phyloP scores from a whole-genome alignment of 2,797 vertebrate genomes.

The Limosa lapponica region DNA sequence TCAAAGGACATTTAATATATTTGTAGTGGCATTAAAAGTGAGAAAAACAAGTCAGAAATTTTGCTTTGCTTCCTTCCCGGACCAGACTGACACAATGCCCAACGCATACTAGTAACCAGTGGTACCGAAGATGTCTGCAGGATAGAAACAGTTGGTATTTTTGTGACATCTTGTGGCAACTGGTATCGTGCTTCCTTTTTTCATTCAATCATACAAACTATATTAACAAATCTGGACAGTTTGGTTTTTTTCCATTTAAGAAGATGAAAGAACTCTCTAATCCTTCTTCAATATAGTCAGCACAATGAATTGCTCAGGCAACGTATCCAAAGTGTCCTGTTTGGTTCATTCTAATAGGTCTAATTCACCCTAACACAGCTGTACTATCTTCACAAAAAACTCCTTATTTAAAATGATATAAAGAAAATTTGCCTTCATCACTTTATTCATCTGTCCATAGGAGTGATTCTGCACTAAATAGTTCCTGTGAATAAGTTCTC shows the following conservation, averaged over 20 bases:
- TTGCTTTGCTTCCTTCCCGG: neutral
- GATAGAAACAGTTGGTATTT: neutral
- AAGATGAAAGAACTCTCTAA: neutral
- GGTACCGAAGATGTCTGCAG: neutral
- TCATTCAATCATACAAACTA: neutral
- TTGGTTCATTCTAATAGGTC: neutral
- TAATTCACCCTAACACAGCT: neutral
- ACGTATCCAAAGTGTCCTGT: neutral
- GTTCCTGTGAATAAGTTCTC: neutral
- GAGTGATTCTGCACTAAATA: neutral
- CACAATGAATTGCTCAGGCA: neutral
- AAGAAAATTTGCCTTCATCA: neutral
- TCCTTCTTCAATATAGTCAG: neutral
- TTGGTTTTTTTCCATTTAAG: neutral
- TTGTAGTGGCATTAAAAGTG: neutral
- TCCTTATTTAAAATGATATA: neutral
- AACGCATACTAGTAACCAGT: neutral
- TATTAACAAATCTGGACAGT: neutral
- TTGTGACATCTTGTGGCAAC: neutral
- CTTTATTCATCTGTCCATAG: neutral
- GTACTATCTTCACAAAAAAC: neutral
- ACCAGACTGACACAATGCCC: neutral
- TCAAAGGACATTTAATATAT: neutral
- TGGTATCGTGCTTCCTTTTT: neutral
- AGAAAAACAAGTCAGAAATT: neutral